A percentile compares a stretch with the other conserved stretches of the same genome.
These are phyloP conservation scores for Papilio polytes DNA, from an alignment of 1,140 invertebrate species.

Conservation along the genomic window DNA sequence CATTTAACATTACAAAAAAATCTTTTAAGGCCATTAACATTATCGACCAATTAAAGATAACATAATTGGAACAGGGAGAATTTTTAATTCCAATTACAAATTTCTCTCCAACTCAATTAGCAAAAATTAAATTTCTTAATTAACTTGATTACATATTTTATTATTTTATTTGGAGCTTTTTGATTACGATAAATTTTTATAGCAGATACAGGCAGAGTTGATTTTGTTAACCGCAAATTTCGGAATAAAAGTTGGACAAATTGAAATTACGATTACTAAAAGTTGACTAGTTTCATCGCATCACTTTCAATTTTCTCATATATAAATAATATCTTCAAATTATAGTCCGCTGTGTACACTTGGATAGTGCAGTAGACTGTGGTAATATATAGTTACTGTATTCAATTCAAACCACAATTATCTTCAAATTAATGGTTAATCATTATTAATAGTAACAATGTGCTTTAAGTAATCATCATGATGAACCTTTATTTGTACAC, in stretches of 20 bases:
- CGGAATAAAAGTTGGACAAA: background rate
- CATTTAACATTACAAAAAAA: background rate
- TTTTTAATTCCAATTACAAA: conserved; percentile 26
- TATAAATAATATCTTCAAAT: no score
- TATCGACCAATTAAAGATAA: conserved; percentile 26
- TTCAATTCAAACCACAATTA: background rate
- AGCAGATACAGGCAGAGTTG: background rate
- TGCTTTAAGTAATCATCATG: background rate
- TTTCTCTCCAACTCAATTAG: conserved; percentile 10
- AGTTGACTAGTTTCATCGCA: background rate
- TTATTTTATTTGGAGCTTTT: background rate
- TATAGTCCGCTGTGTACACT: no score
- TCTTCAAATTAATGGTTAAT: background rate
- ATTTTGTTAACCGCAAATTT: background rate
- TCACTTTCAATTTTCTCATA: no score
- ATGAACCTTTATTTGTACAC: background rate
- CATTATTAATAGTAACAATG: background rate
- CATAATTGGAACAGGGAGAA: background rate
- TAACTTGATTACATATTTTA: background rate
- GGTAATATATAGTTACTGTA: no score
- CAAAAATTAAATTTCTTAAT: conserved; percentile 3
- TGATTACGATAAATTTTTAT: background rate
- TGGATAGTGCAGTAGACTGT: no score
- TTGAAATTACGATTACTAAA: background rate
- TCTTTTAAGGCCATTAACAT: no score